A percentile compares a stretch with the other conserved stretches of the same genome.
These are phyloP conservation scores for Brachypodius melanocephalos DNA, from an alignment of 2,113 vertebrate genomes.

Conservation along the genomic window DNA sequence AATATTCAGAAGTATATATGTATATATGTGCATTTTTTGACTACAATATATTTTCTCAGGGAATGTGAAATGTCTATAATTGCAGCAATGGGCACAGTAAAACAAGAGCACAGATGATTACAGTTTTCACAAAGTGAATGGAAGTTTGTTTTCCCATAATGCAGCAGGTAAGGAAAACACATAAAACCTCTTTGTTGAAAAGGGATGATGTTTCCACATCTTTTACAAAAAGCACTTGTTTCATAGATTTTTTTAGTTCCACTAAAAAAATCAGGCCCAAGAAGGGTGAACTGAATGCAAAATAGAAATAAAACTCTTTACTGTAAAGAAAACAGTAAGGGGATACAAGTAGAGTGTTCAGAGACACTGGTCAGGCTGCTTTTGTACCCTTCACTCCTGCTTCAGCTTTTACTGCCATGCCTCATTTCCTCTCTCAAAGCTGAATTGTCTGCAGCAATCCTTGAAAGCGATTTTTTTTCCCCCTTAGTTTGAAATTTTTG, in stretches of 20 bases:
- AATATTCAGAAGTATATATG: background rate
- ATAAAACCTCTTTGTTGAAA: background rate
- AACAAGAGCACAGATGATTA: background rate
- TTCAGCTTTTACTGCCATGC: background rate
- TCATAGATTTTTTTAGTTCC: background rate
- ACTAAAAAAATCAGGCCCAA: background rate
- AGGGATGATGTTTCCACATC: background rate
- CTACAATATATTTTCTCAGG: background rate
- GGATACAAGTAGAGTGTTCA: background rate
- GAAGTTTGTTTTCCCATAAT: background rate
- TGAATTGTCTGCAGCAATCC: background rate
- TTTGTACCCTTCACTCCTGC: background rate
- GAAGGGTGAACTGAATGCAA: background rate
- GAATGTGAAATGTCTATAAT: background rate
- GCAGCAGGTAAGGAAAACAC: background rate
- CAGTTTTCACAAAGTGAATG: background rate
- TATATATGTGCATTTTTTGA: background rate
- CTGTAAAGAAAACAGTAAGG: background rate
- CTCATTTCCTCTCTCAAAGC: background rate
- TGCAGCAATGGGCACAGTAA: background rate
- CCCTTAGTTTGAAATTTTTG: background rate
- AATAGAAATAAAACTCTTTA: background rate
- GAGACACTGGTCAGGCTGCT: background rate
- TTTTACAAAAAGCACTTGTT: constrained; percentile 3
- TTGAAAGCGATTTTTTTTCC: background rate